These are phyloP conservation scores for Ceuthmochares aereus DNA, from an alignment of 2,113 vertebrate species.

Conservation along the genomic window DNA sequence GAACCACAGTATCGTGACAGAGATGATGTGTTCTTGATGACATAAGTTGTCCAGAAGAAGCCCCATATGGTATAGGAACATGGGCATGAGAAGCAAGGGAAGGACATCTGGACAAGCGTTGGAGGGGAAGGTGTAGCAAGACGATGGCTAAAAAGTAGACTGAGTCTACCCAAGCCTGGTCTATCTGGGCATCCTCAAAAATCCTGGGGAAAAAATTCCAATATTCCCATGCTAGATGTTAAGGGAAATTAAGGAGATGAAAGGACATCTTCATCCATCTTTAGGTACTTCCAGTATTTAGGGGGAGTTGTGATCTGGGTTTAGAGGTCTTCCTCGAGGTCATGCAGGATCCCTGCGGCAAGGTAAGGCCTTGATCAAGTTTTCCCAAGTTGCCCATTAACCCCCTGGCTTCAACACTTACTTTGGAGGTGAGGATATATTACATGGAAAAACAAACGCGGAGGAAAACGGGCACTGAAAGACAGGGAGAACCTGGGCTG, in stretches of 20 bases:
- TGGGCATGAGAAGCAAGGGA: neutral
- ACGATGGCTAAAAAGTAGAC: neutral
- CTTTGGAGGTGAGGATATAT: neutral
- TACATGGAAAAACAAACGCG: neutral
- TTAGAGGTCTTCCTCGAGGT: neutral
- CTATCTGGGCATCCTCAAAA: neutral
- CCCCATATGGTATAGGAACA: neutral
- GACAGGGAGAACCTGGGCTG: slow-evolving; percentile 7
- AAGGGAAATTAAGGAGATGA: neutral
- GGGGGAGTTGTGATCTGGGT: neutral
- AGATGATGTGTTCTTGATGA: neutral
- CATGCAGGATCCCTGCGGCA: accelerated
- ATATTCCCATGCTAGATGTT: neutral
- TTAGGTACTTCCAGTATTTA: neutral
- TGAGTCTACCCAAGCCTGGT: neutral
- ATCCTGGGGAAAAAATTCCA: neutral
- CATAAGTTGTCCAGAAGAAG: slow-evolving; percentile 62
- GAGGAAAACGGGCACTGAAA: neutral
- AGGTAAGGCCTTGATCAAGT: neutral
- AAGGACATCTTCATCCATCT: neutral
- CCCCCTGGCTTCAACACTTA: neutral
- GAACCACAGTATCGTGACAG: slow-evolving; percentile 8
- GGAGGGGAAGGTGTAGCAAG: neutral
- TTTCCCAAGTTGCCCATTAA: slow-evolving; percentile 14
- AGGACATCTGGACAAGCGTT: neutral